Conservation (phyloP, 2,888 invertebrate species). For the Abrostola tripartita region DNA sequence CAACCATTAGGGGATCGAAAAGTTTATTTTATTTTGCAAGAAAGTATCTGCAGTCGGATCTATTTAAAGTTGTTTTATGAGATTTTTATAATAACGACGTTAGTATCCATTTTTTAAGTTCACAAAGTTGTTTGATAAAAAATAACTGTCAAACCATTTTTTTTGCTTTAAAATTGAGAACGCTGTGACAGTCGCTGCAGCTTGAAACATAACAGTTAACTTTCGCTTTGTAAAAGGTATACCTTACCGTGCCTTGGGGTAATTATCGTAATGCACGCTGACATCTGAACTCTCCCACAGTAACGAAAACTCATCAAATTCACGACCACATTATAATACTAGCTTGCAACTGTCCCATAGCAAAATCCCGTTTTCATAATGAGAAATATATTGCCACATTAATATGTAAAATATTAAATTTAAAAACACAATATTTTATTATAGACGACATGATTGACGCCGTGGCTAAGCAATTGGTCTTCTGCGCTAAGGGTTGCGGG, state of each 20-base stretch:
- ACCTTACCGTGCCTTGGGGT: slow-evolving; percentile 6
- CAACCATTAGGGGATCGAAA: slow-evolving; percentile 28
- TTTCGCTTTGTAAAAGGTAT: slow-evolving; percentile 21
- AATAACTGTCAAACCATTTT: slow-evolving; percentile 31
- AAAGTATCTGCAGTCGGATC: slow-evolving; percentile 22
- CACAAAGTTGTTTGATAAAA: slow-evolving; percentile 26
- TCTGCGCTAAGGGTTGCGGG: too few relatives aligned
- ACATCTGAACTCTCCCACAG: slow-evolving; percentile 24
- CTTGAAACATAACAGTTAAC: slow-evolving; percentile 19
- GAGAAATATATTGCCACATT: too few relatives aligned
- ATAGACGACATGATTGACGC: too few relatives aligned
- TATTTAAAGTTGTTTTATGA: slow-evolving; percentile 21
- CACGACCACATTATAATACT: background rate
- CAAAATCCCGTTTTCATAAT: too few relatives aligned
- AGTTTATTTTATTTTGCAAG: slow-evolving; percentile 21
- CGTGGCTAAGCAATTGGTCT: too few relatives aligned
- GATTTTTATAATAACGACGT: slow-evolving; percentile 18
- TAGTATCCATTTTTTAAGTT: slow-evolving; percentile 18
- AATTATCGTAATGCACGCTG: slow-evolving; percentile 17
- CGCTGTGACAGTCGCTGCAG: slow-evolving; percentile 17
- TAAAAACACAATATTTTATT: too few relatives aligned
- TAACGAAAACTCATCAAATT: background rate
- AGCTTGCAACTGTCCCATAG: too few relatives aligned
- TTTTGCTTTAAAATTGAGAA: slow-evolving; percentile 23
- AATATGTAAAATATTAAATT: too few relatives aligned